A percentile compares a stretch with the other conserved stretches of the same genome.
phyloP scores from a whole-genome alignment of 2,888 invertebrate species.

The Campaea margaritaria region DNA sequence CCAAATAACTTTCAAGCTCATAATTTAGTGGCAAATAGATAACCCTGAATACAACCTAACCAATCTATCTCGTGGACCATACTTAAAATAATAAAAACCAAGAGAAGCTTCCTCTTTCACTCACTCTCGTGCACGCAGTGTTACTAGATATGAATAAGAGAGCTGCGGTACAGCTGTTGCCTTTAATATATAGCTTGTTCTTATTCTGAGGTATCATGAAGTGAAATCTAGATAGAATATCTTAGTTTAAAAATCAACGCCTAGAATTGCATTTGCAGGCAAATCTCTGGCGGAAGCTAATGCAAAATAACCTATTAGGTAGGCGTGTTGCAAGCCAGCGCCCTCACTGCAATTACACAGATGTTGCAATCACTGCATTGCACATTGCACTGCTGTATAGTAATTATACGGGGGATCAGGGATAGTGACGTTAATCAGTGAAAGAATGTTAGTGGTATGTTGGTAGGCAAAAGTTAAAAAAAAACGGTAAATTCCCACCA shows the following conservation, averaged over 20 bases:
- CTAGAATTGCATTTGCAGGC: conserved; percentile 24
- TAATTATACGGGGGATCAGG: conserved; percentile 9
- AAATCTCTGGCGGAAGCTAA: conserved; percentile 39
- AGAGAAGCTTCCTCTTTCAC: no score
- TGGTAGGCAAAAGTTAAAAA: neutral
- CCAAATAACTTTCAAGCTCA: no score
- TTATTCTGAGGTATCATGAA: no score
- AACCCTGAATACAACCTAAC: no score
- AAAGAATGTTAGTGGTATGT: neutral
- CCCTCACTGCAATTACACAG: conserved; percentile 29
- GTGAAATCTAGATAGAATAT: neutral
- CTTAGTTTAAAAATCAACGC: neutral
- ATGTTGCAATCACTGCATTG: conserved; percentile 35
- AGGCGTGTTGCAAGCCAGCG: conserved; percentile 31
- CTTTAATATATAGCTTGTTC: no score
- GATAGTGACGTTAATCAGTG: neutral
- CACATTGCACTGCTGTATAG: conserved; percentile 15
- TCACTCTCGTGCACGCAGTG: no score
- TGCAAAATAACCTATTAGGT: conserved; percentile 38
- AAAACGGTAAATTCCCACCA: neutral
- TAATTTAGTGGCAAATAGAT: no score
- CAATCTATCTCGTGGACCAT: no score
- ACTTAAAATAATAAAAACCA: no score
- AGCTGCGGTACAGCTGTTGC: no score
- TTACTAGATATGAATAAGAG: no score